Base-by-base conservation (phyloP, 2,113 vertebrate species). In the Reinhardtius hippoglossoides region DNA sequence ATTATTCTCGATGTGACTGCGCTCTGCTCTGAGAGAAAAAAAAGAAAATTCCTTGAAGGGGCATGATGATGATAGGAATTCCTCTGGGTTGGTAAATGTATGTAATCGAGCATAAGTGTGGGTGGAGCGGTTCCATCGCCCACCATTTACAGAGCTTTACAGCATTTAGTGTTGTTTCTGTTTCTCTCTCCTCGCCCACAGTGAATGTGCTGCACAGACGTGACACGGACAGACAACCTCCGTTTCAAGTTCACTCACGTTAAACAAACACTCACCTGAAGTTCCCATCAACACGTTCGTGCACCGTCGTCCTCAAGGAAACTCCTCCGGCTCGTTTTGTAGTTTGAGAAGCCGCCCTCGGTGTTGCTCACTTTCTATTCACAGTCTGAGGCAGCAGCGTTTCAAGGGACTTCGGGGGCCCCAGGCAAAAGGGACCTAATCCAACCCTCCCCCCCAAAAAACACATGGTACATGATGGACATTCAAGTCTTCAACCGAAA, bases 81-180 rank as follows among this genome's bases (percentile, higher is more conserved):
- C 71, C 71, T 90, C 76, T 84, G 88, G 88, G 81, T 81, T 77
- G 71, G 72, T 46, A 78, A 67, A 87, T 87, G 55, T 77, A 79
- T 87, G 74, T 81, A 78, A 84, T 82, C 61, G 59, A 44, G 61
- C 23, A 16, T 76, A 59, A 64, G 72, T 77, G 14, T 5, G 42
- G 57, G 48, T n/a, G 65, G 58, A 83, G 10, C 61, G 1, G 20
- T 83, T 79, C 56, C 76, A 63, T 83, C 71, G 58, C 23, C 13
- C 46, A 8, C 66, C 66, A 73, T 75, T 81, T 78, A 83, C 7
- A 31, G 37, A 68, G 70, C 60, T 67, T 78, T 50, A 69, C 54
- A 31, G 31, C 66, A 63, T 71, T 57, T 64, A 31, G 67, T 48
- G 46, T 74, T 71, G 55, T 67, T 62, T n/a, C 15, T 52, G n/a